Evolutionary conservation across 2,888 invertebrate species (phyloP).

Genomic region (Philaethria dido): DNA sequence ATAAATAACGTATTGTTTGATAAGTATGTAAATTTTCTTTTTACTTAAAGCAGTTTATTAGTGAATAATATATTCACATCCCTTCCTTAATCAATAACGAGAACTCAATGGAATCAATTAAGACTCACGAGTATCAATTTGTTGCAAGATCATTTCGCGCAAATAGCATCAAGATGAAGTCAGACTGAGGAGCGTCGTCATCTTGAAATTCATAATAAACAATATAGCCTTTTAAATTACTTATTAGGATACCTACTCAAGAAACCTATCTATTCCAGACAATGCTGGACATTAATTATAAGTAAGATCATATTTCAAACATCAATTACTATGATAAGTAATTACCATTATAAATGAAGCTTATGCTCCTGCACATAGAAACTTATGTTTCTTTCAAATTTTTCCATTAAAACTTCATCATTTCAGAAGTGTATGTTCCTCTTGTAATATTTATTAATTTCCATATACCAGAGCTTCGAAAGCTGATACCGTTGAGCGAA

Average conservation of each 20-base stretch:
- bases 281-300: neutral
- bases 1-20: neutral
- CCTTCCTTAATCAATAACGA: slow-evolving; percentile 37
- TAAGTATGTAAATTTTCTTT: neutral
- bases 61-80: slow-evolving; percentile 37
- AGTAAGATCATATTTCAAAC: slow-evolving; percentile 21
- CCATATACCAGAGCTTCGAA: too few species aligned
- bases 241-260: slow-evolving; percentile 13
- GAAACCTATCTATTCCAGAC: neutral
- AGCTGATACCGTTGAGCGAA: too few species aligned
- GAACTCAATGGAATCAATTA: slow-evolving; percentile 53
- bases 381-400: too few species aligned
- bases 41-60: neutral
- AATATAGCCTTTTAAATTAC: slow-evolving; percentile 40
- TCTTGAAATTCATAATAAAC: slow-evolving; percentile 57
- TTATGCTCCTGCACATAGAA: neutral
- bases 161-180: slow-evolving; percentile 57
- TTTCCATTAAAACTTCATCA: too few species aligned
- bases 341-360: neutral
- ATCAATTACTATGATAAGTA: neutral
- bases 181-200: slow-evolving; percentile 57
- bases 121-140: slow-evolving; percentile 55
- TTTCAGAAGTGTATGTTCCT: too few species aligned
- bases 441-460: too few species aligned
- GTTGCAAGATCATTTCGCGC: slow-evolving; percentile 57